These are phyloP conservation scores for Sipha flava DNA, from an alignment of 1,140 invertebrate species.

Conservation along the genomic window DNA sequence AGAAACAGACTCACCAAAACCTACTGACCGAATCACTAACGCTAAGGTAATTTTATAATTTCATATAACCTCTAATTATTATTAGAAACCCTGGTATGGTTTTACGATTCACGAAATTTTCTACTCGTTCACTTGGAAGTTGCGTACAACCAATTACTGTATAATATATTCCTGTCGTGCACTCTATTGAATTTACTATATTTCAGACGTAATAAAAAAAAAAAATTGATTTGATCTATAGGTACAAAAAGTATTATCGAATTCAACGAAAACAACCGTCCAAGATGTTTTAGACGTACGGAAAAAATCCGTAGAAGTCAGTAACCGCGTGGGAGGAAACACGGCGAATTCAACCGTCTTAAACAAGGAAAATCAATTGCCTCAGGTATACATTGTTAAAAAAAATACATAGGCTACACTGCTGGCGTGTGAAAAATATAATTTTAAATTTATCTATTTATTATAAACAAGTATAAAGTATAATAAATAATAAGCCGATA, in stretches of 20 bases:
- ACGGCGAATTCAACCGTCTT: neutral
- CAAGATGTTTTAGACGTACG: conserved; percentile 16
- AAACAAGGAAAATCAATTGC: conserved; percentile 4
- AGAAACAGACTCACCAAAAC: neutral
- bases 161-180: neutral
- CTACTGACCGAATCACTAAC: neutral
- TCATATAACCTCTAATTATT: neutral
- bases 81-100: neutral
- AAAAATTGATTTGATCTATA: neutral
- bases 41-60: neutral
- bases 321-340: neutral
- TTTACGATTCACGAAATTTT: neutral
- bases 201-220: neutral
- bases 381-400: neutral
- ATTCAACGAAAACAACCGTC: neutral
- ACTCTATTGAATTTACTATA: neutral
- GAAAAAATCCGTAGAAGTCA: neutral
- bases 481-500: too few species aligned
- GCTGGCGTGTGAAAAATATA: neutral
- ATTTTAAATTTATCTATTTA: neutral
- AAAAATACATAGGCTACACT: too few species aligned
- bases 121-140: neutral
- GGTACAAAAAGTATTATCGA: neutral
- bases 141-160: neutral
- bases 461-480: too few species aligned